Conservation (phyloP, 2,797 vertebrate species). For the Steatocranus sp. region DNA sequence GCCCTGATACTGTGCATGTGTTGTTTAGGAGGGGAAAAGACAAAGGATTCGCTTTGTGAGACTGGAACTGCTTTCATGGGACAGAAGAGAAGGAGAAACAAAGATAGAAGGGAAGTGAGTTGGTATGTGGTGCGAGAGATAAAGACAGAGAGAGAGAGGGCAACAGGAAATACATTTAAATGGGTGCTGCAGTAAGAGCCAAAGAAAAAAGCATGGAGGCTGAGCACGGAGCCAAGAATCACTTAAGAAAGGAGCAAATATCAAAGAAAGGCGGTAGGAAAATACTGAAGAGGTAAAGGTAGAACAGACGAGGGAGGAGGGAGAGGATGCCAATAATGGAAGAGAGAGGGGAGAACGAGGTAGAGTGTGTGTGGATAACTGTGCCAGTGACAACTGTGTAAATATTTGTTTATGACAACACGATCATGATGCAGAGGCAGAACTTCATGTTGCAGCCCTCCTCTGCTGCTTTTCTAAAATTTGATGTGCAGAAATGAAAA, state of each 20-base stretch:
- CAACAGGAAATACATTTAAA: background rate
- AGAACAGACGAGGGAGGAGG: background rate
- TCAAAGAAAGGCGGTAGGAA: background rate
- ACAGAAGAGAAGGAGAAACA: constrained; percentile 1
- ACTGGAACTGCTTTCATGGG: constrained; percentile 32
- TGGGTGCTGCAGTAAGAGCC: background rate
- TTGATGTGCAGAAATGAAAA: background rate
- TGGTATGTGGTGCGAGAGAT: background rate
- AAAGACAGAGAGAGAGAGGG: background rate
- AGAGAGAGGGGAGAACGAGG: background rate
- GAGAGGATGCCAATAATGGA: background rate
- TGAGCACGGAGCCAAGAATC: background rate
- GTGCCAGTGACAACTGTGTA: constrained; percentile 37
- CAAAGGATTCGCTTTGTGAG: constrained; percentile 48
- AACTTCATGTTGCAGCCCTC: background rate
- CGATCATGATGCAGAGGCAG: constrained; percentile 7
- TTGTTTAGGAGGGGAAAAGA: constrained; percentile 55
- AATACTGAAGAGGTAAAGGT: background rate
- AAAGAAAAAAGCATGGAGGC: background rate
- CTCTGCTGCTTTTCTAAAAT: background rate
- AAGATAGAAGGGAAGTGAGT: background rate
- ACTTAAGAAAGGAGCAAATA: background rate
- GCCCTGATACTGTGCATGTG: constrained; percentile 62
- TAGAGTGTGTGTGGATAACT: constrained; percentile 16
- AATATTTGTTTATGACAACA: constrained; percentile 49